Conservation (phyloP, 2,888 invertebrate species). For the Gerris lacustris region DNA sequence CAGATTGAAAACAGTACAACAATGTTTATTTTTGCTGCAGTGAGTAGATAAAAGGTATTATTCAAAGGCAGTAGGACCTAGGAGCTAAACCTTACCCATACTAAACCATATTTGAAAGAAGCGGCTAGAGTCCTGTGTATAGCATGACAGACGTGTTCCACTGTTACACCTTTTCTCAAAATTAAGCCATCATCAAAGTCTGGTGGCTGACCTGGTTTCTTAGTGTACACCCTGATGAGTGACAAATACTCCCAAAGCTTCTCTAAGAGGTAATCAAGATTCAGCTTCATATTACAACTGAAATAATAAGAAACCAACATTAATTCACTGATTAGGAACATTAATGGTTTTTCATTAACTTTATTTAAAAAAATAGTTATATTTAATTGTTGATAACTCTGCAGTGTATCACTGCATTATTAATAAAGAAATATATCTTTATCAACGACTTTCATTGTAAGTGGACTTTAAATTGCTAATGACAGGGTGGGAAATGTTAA, state of each 20-base stretch:
- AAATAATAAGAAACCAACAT: conserved; percentile 32
- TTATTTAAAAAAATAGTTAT: too few relatives aligned
- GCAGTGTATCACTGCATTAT: too few relatives aligned
- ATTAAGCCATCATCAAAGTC: conserved; percentile 94
- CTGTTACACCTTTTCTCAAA: conserved; percentile 73
- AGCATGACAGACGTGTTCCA: conserved; percentile 94
- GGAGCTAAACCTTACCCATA: conserved; percentile 55
- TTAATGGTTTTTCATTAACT: too few relatives aligned
- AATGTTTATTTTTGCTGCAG: too few relatives aligned
- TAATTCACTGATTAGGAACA: neutral
- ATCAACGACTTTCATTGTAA: too few relatives aligned
- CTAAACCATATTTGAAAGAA: conserved; percentile 90
- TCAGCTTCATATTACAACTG: conserved; percentile 98
- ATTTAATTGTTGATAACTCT: too few relatives aligned
- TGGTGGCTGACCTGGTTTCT: conserved; percentile 94
- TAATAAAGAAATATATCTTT: too few relatives aligned
- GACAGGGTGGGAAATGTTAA: too few relatives aligned
- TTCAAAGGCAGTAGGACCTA: neutral
- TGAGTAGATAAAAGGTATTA: too few relatives aligned
- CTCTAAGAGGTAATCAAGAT: conserved; percentile 86
- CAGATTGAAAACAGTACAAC: too few relatives aligned
- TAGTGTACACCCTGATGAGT: conserved; percentile 92
- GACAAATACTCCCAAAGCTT: conserved; percentile 87
- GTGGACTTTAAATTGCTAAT: too few relatives aligned
- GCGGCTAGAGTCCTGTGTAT: conserved; percentile 88